Conservation (phyloP, 2,113 vertebrate genomes). For the Zosterops japonicus region DNA sequence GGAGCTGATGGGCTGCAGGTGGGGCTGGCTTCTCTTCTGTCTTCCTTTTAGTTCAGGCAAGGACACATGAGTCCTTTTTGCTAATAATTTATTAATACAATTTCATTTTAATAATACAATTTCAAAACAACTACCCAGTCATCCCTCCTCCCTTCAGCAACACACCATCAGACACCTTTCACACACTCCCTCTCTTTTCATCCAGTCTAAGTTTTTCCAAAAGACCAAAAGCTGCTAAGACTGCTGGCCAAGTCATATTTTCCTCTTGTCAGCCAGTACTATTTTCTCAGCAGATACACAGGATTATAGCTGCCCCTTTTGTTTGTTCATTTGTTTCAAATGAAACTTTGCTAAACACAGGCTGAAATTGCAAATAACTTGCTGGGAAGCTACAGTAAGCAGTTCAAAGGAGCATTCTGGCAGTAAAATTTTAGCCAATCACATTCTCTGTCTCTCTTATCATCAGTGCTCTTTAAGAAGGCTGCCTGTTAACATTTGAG, state of each 20-base stretch:
- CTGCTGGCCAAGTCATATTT: background rate
- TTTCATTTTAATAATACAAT: background rate
- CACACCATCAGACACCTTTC: background rate
- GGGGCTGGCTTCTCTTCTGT: background rate
- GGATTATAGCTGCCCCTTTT: background rate
- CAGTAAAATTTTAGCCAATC: conserved; percentile 29
- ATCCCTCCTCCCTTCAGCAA: background rate
- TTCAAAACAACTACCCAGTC: background rate
- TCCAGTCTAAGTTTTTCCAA: conserved; percentile 7
- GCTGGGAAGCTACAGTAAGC: background rate
- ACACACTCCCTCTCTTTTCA: background rate
- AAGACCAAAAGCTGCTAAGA: background rate
- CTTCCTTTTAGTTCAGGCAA: background rate
- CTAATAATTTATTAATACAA: background rate
- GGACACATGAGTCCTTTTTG: background rate
- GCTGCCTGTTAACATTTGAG: background rate
- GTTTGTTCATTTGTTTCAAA: background rate
- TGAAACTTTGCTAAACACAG: background rate
- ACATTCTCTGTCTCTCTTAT: background rate
- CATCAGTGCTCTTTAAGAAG: background rate
- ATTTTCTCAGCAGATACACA: background rate
- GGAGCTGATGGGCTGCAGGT: background rate
- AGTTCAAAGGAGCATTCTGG: conserved; percentile 11
- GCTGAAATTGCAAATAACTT: background rate
- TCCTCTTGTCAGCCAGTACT: background rate